phyloP scores from a whole-genome alignment of 2,797 vertebrate species.

The Nannoperca obscura region DNA sequence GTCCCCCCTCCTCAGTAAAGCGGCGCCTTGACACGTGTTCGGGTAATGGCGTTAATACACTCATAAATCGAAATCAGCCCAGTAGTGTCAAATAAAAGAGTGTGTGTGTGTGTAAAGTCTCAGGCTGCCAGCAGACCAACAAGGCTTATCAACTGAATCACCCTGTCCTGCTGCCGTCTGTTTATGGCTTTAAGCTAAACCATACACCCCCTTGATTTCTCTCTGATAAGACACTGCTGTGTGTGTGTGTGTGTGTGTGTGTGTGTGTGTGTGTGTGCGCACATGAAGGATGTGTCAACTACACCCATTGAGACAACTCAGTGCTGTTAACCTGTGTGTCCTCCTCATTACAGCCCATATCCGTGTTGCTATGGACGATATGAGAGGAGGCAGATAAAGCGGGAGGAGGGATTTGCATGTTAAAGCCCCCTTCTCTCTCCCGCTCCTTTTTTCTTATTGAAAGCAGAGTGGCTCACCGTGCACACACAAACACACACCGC shows the following conservation, averaged over 20 bases:
- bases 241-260: constrained; percentile 7
- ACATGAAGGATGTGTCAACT: constrained; percentile 51
- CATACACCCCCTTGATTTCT: constrained; percentile 56
- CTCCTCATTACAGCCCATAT: constrained; percentile 64
- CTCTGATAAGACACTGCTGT: constrained; percentile 46
- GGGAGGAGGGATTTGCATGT: constrained; percentile 71
- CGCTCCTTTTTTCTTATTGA: constrained; percentile 27
- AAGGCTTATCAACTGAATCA: constrained; percentile 62
- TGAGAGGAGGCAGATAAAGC: constrained; percentile 67
- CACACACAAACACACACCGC: constrained; percentile 19
- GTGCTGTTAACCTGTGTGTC: constrained; percentile 70
- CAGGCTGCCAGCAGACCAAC: constrained; percentile 51
- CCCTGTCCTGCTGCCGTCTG: constrained; percentile 51
- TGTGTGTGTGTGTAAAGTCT: constrained; percentile 10
- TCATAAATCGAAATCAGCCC: constrained; percentile 79
- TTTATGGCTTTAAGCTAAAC: constrained; percentile 56
- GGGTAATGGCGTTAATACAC: constrained; percentile 77
- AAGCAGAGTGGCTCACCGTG: constrained; percentile 40
- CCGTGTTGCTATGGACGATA: constrained; percentile 70
- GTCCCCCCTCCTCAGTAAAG: constrained; percentile 67
- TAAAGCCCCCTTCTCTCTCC: constrained; percentile 56
- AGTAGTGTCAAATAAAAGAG: constrained; percentile 59
- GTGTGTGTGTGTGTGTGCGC: constrained; percentile 10
- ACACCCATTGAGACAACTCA: constrained; percentile 56
- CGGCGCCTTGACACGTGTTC: constrained; percentile 76